Conservation (phyloP, 2,797 vertebrate genomes). For the Dallia pectoralis region DNA sequence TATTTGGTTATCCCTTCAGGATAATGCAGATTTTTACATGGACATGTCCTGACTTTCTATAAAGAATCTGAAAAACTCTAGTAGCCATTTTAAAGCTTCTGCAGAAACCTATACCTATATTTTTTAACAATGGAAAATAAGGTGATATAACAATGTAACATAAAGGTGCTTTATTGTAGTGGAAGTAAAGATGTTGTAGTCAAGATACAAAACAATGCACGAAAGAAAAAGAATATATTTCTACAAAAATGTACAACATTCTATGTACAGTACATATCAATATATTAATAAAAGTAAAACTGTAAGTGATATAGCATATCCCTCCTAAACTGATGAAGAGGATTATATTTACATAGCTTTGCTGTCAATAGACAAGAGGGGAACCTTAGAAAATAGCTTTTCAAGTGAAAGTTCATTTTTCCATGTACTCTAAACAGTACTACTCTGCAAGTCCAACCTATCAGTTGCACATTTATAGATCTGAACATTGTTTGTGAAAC, state of each 20-base stretch:
- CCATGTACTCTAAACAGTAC: conserved; percentile 66
- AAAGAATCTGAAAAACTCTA: background rate
- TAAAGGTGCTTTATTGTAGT: conserved; percentile 88
- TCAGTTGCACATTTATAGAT: conserved; percentile 35
- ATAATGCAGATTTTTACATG: too few relatives aligned
- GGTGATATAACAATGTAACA: conserved; percentile 35
- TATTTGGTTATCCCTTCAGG: too few relatives aligned
- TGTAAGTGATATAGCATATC: conserved; percentile 46
- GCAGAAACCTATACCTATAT: background rate
- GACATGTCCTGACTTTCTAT: too few relatives aligned
- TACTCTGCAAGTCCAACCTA: conserved; percentile 52
- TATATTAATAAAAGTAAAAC: conserved; percentile 21
- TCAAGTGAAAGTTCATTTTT: background rate
- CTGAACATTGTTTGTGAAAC: conserved; percentile 50
- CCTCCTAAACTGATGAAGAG: conserved; percentile 27
- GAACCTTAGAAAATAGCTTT: conserved; percentile 50
- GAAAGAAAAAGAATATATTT: conserved; percentile 38
- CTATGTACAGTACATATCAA: conserved; percentile 36
- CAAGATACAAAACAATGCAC: conserved; percentile 35
- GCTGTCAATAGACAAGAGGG: conserved; percentile 56
- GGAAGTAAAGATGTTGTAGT: conserved; percentile 63
- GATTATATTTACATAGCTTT: conserved; percentile 71
- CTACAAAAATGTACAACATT: conserved; percentile 25
- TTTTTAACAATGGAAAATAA: conserved; percentile 17
- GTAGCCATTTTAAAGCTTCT: background rate